Evolutionary conservation across 2,113 vertebrate species (phyloP), one percentile per base, ranked within the genome.

Genomic region (Festucalex cinctus): DNA sequence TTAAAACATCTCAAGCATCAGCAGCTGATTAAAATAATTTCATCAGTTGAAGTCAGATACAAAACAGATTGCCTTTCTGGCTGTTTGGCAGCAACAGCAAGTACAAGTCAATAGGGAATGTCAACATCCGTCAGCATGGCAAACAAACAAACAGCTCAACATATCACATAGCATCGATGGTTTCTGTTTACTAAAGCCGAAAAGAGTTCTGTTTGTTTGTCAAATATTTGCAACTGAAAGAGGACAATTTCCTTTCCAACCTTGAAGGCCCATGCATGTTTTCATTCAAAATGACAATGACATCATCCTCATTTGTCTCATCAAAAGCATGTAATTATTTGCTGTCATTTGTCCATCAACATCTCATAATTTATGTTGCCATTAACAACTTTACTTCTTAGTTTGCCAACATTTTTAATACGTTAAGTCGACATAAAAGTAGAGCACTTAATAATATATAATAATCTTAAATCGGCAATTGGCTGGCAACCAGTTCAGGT

Each of bases 121-220:
- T 8, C 37, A 36, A 16, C 73, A 48, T 65, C 24, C 9, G 20
- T 20, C 61, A n/a, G 32, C 66, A 63, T 5, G 39, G 48, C 43
- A 22, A 63, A 63, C 66, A 66, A 69, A 75, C 48, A 56, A 9
- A 16, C 51, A 12, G 9, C 6, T 24, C 24, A 24, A 59, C 61
- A 60, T 3, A 26, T 4, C 49, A 22, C 24, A 46, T 14, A 10
- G 28, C 12, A 43, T 56, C 22, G 2, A 14, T 28, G 35, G n/a
- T 53, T 36, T 28, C 8, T 41, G 59, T 24, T 14, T 41, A 22
- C 22, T 59, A 43, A 22, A 37, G 24, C 39, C 9, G 22, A 26
- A 14, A 44, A n/a, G 19, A 43, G 13, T 28, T 24, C 22, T 44
- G 6, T 26, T 61, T 13, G n/a, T 14, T 14, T 41, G 35, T 57